phyloP scores from a whole-genome alignment of 92 coral and sea anemone species.

The Zoanthus sociatus region DNA sequence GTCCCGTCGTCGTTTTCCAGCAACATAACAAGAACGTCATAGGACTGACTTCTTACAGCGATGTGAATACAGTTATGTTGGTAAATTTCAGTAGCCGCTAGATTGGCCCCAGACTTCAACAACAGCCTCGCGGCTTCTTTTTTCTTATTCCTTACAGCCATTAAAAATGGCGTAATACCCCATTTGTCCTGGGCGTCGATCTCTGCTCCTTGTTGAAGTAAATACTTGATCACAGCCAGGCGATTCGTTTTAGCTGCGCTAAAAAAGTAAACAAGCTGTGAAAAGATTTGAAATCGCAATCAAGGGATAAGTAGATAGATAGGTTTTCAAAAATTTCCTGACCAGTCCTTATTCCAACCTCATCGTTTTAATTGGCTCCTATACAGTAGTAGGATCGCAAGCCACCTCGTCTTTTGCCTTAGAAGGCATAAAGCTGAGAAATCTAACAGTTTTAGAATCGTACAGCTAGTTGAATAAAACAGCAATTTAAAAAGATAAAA shows the following conservation, averaged over 20 bases:
- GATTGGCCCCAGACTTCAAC: slow-evolving; percentile 75
- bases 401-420: too few species aligned
- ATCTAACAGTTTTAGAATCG: too few species aligned
- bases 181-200: slow-evolving; percentile 62
- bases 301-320: too few species aligned
- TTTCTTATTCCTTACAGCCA: slow-evolving; percentile 59
- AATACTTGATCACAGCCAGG: slow-evolving; percentile 50
- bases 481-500: too few species aligned
- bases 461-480: too few species aligned
- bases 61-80: slow-evolving; percentile 67
- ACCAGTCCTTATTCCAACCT: too few species aligned
- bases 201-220: slow-evolving; percentile 70
- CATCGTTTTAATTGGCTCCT: too few species aligned
- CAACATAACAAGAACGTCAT: slow-evolving; percentile 60
- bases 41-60: slow-evolving; percentile 49
- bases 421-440: too few species aligned
- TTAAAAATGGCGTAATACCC: slow-evolving; percentile 73
- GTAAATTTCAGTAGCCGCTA: slow-evolving; percentile 53
- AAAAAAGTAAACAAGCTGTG: background rate
- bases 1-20: slow-evolving; percentile 68
- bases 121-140: slow-evolving; percentile 67
- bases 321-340: too few species aligned
- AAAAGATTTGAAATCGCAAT: too few species aligned
- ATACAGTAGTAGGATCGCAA: too few species aligned
- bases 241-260: slow-evolving; percentile 77